Evolutionary conservation across 2,113 vertebrate genomes (phyloP), one percentile per base, ranked within the genome.

Genomic region (Ardeotis arabs): DNA sequence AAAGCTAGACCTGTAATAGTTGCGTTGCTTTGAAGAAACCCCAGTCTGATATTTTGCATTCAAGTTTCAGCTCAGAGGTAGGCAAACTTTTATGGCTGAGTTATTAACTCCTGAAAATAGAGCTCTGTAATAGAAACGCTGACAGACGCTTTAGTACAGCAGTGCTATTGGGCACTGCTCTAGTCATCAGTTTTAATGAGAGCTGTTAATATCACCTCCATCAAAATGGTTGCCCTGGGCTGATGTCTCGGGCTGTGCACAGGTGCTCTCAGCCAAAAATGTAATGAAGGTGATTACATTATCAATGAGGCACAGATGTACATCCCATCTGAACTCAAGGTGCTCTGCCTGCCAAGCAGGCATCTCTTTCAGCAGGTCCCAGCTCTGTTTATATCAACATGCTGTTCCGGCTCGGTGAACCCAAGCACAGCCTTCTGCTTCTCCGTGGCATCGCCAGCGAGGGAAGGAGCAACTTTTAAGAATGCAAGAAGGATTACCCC

Each of bases 291-390:
- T 96, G 97, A 98, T 98, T 97, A 98, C 91, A 95, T 97, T 97
- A 97, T 96, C 97, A 95, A 85, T 63, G 95, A 97, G 97, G 93
- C 97, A 96, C 98, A 98, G 98, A 98, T 98, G 98, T 95, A 97
- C 95, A 96, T 94, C 90, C 96, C 62, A 63, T 63, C 96, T 97
- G 97, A 97, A 96, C 93, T 95, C 91, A 91, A 70, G 95, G 95
- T 79, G 95, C 69, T 79, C 81, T 78, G 81, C 84, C 50, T 96
- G 97, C 98, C 98, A 97, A 97, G 91, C 73, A 93, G 91, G 66
- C 29, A 49, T 79, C 95, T 98, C 97, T 97, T 97, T 84, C 79
- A 25, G 93, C 41, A 67, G 90, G 95, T 94, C 95, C 90, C 91
- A 82, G 86, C 66, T 96, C 97, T 93, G 96, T 96, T 94, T 90